Evolutionary conservation across 2,797 vertebrate species (phyloP), one percentile per base, ranked within the genome.

Genomic region (Melanotaenia boesemani): DNA sequence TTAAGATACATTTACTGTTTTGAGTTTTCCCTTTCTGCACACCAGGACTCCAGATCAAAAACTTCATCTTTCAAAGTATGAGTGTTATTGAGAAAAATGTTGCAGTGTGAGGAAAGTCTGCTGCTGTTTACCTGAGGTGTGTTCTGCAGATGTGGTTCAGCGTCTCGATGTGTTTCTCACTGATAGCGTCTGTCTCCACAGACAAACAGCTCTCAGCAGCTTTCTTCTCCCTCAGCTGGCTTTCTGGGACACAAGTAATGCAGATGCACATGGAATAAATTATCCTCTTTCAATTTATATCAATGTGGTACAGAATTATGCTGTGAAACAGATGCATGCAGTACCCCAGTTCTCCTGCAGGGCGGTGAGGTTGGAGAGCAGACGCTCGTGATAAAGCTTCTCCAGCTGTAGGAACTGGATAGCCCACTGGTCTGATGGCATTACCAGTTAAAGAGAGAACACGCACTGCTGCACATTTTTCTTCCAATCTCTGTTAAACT

Each of bases 281-380:
- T 0, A 6, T 20, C 10, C 20, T 16, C 44, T 24, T 24, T 18
- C 5, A 15, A 5, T 13, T 9, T 20, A 34, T 56, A 20, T 46
- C n/a, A 46, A 3, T 28, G 37, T 59, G 11, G 48, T 26, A 58
- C 15, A 12, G 15, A 36, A 52, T 36, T 15, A 18, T 12, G 26
- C 0, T 54, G 5, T 5, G 30, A 68, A 65, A 69, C 1, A 26
- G 36, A 63, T 63, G 30, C 13, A 37, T 63, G 76, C 76, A 82
- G 75, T 92, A 99, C 98, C 97, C 97, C 97, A 99, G 74, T 95
- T 94, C 13, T 97, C 95, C 88, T 99, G 96, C 89, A 99, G 94
- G 74, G 93, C 89, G 52, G 94, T 91, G 57, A 99, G 95, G 92
- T 99, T 99, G 84, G 95, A 94, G 57, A 99, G 96, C 77, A 99